A percentile compares a stretch with the other conserved stretches of the same genome.
phyloP scores from a whole-genome alignment of 2,888 invertebrate genomes.

The Volucella bombylans region DNA sequence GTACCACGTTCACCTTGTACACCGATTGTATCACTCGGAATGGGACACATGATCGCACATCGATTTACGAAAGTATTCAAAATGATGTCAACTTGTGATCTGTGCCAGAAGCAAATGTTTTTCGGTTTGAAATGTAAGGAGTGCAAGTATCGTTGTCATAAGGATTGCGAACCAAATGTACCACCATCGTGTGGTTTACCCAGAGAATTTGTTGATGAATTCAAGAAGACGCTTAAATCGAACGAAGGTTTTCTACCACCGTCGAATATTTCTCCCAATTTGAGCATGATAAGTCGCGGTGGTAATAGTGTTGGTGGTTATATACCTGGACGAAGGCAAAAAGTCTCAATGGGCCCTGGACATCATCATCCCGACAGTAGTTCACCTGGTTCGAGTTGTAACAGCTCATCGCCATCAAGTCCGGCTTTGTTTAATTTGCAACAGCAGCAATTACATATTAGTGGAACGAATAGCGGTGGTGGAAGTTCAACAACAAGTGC shows the following conservation, averaged over 20 bases:
- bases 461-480: slow-evolving; percentile 75
- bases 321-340: slow-evolving; percentile 72
- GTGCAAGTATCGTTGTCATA: slow-evolving; percentile 91
- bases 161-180: slow-evolving; percentile 94
- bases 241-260: slow-evolving; percentile 82
- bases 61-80: slow-evolving; percentile 94
- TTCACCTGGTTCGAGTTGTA: slow-evolving; percentile 97
- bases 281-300: slow-evolving; percentile 77
- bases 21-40: slow-evolving; percentile 88
- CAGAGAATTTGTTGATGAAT: slow-evolving; percentile 91
- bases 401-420: slow-evolving; percentile 97
- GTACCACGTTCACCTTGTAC: slow-evolving; percentile 88
- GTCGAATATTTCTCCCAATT: slow-evolving; percentile 81
- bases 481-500: slow-evolving; percentile 74
- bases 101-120: slow-evolving; percentile 94
- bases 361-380: slow-evolving; percentile 88
- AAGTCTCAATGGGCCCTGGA: slow-evolving; percentile 72
- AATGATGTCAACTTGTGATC: slow-evolving; percentile 94
- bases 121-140: slow-evolving; percentile 95
- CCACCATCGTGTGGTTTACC: slow-evolving; percentile 96
- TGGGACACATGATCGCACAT: slow-evolving; percentile 95
- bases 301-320: slow-evolving; percentile 67
- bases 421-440: slow-evolving; percentile 87
- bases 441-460: slow-evolving; percentile 80
- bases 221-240: slow-evolving; percentile 87